Evolutionary conservation across 2,797 vertebrate species (phyloP), one percentile per base, ranked within the genome.

Genomic region (Diglossa cyanea): DNA sequence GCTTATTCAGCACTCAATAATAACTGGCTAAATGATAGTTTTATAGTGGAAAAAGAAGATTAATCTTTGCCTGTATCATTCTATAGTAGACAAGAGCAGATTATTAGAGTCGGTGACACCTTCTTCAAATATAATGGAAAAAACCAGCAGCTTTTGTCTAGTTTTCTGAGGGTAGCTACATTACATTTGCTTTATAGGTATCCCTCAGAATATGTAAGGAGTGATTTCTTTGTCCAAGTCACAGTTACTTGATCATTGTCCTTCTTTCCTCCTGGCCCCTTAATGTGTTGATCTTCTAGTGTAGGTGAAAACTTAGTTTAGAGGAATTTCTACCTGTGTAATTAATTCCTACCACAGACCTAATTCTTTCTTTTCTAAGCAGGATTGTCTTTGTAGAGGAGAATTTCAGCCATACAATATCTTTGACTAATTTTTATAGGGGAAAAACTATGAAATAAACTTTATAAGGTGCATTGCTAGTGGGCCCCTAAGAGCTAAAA

Each of bases 1-100:
- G 76, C 73, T 94, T 95, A 73, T 92, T 92, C 94, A 92, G 70
- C 77, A 82, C 33, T 72, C 26, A 28, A 3, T 77, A 61, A 35
- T 66, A 66, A 24, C 25, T 48, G 35, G 25, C 24, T 85, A 42
- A 74, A 58, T 33, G 9, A 24, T 17, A 50, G 33, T 68, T 92
- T 55, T 78, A 18, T 66, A 17, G 48, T 53, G 63, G 54, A 40
- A 71, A 73, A 81, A 71, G 57, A 83, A 53, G 23, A 65, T 33
- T 9, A 73, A 67, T 48, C 10, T 9, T 70, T 70, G n/a, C 15
- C 5, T 47, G 1, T 58, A 31, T 63, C 20, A 47, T 24, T 44
- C 57, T 44, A 24, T 7, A 35, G 28, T 28, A 66, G 51, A 40
- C 39, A 51, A 74, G 35, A 42, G 4, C 21, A 72, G 47, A n/a